These are phyloP conservation scores for Anomalospiza imberbis DNA, from an alignment of 2,797 vertebrate genomes.

Conservation along the genomic window DNA sequence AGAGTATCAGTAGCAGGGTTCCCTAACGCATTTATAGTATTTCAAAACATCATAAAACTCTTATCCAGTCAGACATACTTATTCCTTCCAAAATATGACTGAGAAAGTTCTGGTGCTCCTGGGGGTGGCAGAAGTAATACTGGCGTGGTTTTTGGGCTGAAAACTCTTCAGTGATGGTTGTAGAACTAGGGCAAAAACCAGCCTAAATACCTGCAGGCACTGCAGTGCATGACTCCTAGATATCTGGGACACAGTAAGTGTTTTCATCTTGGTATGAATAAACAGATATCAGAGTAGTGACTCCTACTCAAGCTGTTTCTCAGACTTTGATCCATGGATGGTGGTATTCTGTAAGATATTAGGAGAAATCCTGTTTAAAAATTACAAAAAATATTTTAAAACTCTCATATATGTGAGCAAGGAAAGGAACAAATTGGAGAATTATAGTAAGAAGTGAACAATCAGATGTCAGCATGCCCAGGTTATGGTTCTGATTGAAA, in stretches of 20 bases:
- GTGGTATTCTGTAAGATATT: not conserved
- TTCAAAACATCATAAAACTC: not conserved
- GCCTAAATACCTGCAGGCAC: not conserved
- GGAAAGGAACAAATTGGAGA: not conserved
- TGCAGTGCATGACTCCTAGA: not conserved
- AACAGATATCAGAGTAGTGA: not conserved
- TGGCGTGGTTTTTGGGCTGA: fast-evolving
- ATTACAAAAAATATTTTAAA: not conserved
- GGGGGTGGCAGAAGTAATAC: not conserved
- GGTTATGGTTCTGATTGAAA: not conserved
- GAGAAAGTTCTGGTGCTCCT: not conserved
- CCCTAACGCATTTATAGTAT: not conserved
- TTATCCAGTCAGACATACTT: not conserved
- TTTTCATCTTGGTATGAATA: not conserved
- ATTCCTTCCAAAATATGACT: not conserved
- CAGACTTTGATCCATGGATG: not conserved
- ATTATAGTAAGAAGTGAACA: not conserved
- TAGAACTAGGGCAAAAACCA: not conserved
- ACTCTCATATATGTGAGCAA: fast-evolving
- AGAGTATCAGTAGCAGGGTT: not conserved
- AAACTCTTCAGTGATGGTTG: not conserved
- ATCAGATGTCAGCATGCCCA: not conserved
- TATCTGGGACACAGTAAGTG: not conserved
- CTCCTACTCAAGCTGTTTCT: not conserved
- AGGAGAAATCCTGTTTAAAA: not conserved